Percentiles rank a stretch among this genome's conserved stretches.
phyloP scores from a whole-genome alignment of 2,888 invertebrate genomes.

The Megalurothrips usitatus region DNA sequence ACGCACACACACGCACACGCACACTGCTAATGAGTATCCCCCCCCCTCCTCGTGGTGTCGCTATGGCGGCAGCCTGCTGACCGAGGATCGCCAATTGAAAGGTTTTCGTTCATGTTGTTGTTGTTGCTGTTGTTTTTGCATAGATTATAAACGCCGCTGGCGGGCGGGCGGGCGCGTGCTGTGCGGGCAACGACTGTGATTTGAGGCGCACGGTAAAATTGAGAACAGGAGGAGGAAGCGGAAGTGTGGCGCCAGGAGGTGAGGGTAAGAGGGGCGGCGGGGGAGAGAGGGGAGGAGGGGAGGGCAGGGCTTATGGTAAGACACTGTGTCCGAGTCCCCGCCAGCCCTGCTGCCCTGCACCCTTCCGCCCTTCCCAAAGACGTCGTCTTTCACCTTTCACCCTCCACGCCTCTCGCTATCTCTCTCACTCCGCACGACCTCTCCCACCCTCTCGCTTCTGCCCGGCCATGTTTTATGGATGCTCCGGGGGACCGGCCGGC shows the following conservation, averaged over 20 bases:
- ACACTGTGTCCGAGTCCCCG: no score
- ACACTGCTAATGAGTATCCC: no score
- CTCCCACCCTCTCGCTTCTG: neutral
- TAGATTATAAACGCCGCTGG: neutral
- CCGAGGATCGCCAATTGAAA: neutral
- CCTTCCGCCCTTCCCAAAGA: neutral
- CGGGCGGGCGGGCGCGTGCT: neutral
- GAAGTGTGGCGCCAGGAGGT: neutral
- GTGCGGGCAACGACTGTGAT: neutral
- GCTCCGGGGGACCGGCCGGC: neutral
- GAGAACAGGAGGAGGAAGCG: neutral
- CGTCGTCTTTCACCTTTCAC: neutral
- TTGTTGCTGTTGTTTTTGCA: no score
- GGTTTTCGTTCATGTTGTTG: no score
- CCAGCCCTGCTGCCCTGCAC: neutral
- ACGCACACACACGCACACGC: no score
- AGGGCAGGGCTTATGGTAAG: neutral
- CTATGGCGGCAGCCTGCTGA: neutral
- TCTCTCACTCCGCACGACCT: neutral
- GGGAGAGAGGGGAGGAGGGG: neutral
- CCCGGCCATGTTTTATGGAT: conserved; percentile 20
- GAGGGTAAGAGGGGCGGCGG: neutral
- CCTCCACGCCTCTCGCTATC: neutral
- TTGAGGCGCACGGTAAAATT: no score
- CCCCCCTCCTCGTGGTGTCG: no score